phyloP scores from a whole-genome alignment of 1,140 invertebrate species.

The Drosophila kanapiae region DNA sequence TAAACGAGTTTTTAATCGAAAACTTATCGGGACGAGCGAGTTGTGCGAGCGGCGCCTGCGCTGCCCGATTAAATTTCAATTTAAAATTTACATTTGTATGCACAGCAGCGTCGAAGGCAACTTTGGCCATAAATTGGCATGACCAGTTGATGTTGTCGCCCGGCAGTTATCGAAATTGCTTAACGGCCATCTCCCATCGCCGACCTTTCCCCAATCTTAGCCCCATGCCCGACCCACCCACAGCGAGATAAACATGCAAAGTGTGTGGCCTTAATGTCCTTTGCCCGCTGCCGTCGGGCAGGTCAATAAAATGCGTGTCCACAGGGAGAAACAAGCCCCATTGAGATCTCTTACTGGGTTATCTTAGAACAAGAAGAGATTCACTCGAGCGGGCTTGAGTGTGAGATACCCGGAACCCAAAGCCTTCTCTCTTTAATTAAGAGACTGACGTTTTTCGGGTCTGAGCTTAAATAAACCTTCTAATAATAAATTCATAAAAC shows the following conservation, averaged over 20 bases:
- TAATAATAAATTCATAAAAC: no score
- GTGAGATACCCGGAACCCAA: no score
- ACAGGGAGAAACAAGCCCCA: conserved; percentile 16
- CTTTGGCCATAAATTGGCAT: conserved; percentile 61
- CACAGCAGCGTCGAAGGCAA: conserved; percentile 36
- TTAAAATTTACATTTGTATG: conserved; percentile 75
- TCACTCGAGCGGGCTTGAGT: no score
- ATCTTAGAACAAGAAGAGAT: not conserved
- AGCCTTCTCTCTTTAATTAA: no score
- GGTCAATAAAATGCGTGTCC: conserved; percentile 49
- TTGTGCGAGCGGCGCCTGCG: conserved; percentile 34
- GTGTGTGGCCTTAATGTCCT: conserved; percentile 55
- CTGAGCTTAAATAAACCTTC: no score
- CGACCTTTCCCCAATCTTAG: not conserved
- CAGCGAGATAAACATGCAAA: conserved; percentile 62
- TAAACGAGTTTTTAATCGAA: conserved; percentile 60
- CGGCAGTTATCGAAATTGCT: conserved; percentile 70
- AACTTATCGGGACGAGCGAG: conserved; percentile 50
- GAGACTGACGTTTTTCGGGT: no score
- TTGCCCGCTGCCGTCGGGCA: conserved; percentile 14
- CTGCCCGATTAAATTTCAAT: conserved; percentile 71
- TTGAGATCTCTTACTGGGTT: not conserved
- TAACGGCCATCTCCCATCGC: conserved; percentile 23
- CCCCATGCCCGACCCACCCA: conserved; percentile 16
- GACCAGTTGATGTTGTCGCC: conserved; percentile 58